phyloP scores from a whole-genome alignment of 2,113 vertebrate species.

The Gnathochromis pfefferi region DNA sequence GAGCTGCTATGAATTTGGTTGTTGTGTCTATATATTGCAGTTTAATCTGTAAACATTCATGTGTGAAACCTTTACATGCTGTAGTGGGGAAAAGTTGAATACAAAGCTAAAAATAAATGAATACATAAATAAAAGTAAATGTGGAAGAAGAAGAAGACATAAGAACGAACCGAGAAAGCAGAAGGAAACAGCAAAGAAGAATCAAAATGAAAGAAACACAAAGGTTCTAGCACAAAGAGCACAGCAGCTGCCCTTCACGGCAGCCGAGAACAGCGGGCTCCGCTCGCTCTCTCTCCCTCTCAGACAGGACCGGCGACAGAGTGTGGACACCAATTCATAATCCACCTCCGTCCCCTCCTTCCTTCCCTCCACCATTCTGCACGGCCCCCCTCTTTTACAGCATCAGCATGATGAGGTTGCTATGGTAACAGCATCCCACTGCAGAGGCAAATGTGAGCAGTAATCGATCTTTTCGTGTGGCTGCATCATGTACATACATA shows the following conservation, averaged over 20 bases:
- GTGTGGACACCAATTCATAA: slow-evolving; percentile 48
- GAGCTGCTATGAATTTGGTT: not conserved
- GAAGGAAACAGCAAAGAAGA: not conserved
- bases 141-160: not conserved
- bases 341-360: not conserved
- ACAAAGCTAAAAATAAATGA: not conserved
- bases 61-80: not conserved
- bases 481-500: not conserved
- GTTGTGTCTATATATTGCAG: not conserved
- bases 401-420: slow-evolving; percentile 34
- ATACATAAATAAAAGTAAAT: not conserved
- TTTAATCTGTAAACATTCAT: not conserved
- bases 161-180: not conserved
- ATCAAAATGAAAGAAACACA: not conserved
- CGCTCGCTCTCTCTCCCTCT: slow-evolving; percentile 4
- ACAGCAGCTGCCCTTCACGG: not conserved
- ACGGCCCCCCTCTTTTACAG: not conserved
- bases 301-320: not conserved
- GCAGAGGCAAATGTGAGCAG: slow-evolving; percentile 21
- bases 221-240: not conserved
- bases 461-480: slow-evolving; percentile 2
- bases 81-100: not conserved
- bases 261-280: not conserved
- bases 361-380: not conserved
- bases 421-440: slow-evolving; percentile 46